Percentiles rank a stretch among this genome's conserved stretches.
Conservation (phyloP, 2,113 vertebrate species). For the Pica pica region DNA sequence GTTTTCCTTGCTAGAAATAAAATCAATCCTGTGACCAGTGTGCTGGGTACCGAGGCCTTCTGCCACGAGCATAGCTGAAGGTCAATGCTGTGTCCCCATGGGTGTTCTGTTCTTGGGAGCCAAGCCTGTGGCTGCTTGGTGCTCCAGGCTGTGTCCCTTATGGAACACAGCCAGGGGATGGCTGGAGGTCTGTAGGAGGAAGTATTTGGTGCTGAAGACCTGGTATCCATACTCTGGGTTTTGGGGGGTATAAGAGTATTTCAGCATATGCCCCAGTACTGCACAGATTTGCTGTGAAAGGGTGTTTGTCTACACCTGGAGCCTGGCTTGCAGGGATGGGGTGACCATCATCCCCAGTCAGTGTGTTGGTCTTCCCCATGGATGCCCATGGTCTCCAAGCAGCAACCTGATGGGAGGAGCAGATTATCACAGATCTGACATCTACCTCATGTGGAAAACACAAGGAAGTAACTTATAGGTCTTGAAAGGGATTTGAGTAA, state of each 20-base stretch:
- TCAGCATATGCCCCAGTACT: no score
- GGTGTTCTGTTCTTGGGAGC: not conserved
- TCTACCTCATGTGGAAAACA: not conserved
- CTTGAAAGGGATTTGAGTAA: not conserved
- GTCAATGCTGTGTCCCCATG: not conserved
- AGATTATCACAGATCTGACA: not conserved
- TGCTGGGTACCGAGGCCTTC: not conserved
- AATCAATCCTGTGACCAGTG: accelerated
- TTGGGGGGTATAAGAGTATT: not conserved
- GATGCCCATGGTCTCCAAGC: not conserved
- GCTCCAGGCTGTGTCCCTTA: not conserved
- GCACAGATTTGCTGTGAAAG: not conserved
- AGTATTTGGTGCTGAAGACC: not conserved
- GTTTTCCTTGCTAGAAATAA: not conserved
- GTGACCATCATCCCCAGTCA: not conserved
- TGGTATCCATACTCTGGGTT: not conserved
- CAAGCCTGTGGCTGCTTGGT: not conserved
- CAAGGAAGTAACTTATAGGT: not conserved
- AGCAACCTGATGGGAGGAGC: not conserved
- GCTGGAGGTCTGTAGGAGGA: not conserved
- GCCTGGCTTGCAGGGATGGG: not conserved
- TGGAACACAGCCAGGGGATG: accelerated
- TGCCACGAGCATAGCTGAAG: accelerated
- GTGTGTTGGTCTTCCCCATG: not conserved
- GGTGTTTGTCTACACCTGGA: not conserved